Evolutionary conservation across 2,113 vertebrate genomes (phyloP).

Genomic region (Gymnobelideus leadbeateri): DNA sequence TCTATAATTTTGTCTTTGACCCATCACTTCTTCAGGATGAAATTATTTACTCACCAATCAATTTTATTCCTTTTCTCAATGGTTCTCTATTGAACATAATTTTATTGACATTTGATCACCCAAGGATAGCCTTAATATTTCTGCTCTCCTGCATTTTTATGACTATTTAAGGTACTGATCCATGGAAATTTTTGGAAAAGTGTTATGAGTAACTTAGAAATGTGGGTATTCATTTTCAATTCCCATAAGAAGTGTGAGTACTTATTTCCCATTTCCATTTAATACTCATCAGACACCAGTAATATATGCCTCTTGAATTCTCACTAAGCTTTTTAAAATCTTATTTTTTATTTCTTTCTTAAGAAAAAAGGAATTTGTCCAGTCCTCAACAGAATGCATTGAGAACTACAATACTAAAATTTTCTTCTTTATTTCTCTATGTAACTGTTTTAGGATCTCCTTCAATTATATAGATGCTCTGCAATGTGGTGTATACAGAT

Average conservation of each 20-base stretch:
- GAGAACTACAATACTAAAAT: neutral
- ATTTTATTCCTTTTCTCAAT: neutral
- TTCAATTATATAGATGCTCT: neutral
- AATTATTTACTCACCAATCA: neutral
- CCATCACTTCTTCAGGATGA: neutral
- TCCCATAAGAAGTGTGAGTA: no score
- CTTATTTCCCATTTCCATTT: neutral
- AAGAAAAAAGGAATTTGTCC: no score
- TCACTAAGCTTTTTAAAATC: neutral
- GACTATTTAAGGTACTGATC: neutral
- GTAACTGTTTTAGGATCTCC: neutral
- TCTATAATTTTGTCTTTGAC: no score
- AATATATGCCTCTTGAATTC: neutral
- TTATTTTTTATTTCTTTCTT: neutral
- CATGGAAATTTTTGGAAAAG: neutral
- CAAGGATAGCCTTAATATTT: neutral
- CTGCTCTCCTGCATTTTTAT: neutral
- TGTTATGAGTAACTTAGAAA: neutral
- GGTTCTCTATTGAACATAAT: neutral
- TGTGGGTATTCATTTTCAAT: neutral
- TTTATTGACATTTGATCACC: neutral
- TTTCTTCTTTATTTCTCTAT: neutral
- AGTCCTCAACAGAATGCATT: neutral
- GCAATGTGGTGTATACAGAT: neutral
- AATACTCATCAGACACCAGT: neutral